These are phyloP conservation scores for Cyphomyrmex costatus DNA, from an alignment of 1,140 invertebrate species.

Conservation along the genomic window DNA sequence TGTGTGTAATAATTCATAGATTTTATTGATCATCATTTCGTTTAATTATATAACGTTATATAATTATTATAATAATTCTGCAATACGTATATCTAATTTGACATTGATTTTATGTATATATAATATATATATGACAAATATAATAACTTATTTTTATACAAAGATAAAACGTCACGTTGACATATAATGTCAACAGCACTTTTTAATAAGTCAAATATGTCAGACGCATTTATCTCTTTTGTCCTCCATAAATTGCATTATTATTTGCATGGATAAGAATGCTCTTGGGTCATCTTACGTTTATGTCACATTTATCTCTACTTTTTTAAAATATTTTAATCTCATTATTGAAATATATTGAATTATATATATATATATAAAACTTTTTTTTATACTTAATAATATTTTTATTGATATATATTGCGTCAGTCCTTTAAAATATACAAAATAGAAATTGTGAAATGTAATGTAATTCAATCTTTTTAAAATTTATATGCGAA, in stretches of 20 bases:
- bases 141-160: background rate
- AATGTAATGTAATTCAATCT: background rate
- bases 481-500: background rate
- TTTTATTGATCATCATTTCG: background rate
- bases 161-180: background rate
- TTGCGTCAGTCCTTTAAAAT: background rate
- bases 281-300: slow-evolving; percentile 3
- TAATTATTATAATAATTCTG: slow-evolving; percentile 11
- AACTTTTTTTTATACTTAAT: background rate
- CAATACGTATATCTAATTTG: background rate
- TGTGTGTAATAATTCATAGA: background rate
- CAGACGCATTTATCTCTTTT: slow-evolving; percentile 10
- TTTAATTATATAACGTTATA: too few species aligned
- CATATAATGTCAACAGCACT: slow-evolving; percentile 5
- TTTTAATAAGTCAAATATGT: background rate
- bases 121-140: background rate
- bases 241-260: background rate
- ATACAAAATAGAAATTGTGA: too few species aligned
- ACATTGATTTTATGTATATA: background rate
- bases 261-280: background rate
- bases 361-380: background rate
- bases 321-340: background rate
- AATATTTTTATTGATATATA: background rate
- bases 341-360: slow-evolving; percentile 2
- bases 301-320: slow-evolving; percentile 1